A percentile compares a stretch with the other conserved stretches of the same genome.
Conservation (phyloP, 2,888 invertebrate genomes). For the Frankliniella intonsa region DNA sequence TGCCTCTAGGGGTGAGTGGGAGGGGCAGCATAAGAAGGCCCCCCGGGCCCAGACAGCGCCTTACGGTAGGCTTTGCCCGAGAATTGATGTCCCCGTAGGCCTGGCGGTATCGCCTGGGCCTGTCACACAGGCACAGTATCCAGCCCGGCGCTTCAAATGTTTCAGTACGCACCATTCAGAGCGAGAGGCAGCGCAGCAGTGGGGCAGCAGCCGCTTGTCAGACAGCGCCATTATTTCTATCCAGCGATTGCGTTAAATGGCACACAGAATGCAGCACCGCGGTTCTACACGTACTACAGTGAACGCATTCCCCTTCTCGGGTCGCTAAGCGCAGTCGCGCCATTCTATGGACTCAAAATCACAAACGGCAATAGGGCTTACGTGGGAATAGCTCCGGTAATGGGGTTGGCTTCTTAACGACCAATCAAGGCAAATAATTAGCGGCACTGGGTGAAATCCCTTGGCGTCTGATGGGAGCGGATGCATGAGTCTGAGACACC, state of each 20-base stretch:
- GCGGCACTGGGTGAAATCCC: neutral
- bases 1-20: neutral
- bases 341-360: neutral
- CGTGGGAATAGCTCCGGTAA: neutral
- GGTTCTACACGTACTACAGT: no score
- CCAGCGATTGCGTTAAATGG: no score
- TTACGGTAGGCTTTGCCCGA: neutral
- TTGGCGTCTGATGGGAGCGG: neutral
- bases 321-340: no score
- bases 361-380: neutral
- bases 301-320: no score
- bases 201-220: no score
- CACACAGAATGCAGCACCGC: no score
- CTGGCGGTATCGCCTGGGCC: neutral
- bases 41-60: neutral
- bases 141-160: no score
- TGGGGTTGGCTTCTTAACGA: slow-evolving; percentile 24
- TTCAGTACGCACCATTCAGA: no score
- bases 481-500: no score
- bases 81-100: slow-evolving; percentile 10
- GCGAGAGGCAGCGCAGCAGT: no score
- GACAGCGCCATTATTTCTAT: no score
- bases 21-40: neutral
- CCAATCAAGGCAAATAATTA: slow-evolving; percentile 5
- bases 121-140: no score